phyloP scores from a whole-genome alignment of 2,113 vertebrate genomes.

The Pomatostomus ruficeps region DNA sequence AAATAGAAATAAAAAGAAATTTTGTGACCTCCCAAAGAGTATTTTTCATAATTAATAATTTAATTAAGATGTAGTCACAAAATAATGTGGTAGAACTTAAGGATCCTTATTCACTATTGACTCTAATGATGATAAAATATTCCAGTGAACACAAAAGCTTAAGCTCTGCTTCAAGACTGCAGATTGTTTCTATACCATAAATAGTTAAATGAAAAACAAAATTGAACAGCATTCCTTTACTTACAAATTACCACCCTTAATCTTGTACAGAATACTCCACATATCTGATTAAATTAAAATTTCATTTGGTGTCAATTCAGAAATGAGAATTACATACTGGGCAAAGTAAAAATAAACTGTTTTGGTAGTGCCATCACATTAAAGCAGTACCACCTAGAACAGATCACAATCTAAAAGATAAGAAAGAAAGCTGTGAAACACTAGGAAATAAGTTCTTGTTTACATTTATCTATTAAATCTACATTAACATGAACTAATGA shows the following conservation, averaged over 20 bases:
- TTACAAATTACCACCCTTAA: neutral
- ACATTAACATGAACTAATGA: neutral
- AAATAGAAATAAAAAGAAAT: neutral
- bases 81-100: neutral
- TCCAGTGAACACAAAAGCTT: neutral
- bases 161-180: neutral
- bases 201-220: neutral
- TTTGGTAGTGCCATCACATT: neutral
- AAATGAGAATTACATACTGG: neutral
- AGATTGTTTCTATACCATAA: neutral
- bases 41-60: neutral
- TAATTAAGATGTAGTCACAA: neutral
- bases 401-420: neutral
- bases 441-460: neutral
- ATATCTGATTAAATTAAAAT: neutral
- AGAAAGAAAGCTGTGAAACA: neutral
- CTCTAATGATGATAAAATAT: neutral
- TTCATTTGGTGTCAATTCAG: neutral
- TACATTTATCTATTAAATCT: neutral
- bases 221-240: neutral
- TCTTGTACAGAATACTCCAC: neutral
- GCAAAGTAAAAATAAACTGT: neutral
- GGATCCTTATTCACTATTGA: neutral
- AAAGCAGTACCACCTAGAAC: neutral
- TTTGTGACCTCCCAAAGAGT: neutral